Base-by-base conservation (phyloP, 2,797 vertebrate genomes). In the Alcedo quadribrachys region DNA sequence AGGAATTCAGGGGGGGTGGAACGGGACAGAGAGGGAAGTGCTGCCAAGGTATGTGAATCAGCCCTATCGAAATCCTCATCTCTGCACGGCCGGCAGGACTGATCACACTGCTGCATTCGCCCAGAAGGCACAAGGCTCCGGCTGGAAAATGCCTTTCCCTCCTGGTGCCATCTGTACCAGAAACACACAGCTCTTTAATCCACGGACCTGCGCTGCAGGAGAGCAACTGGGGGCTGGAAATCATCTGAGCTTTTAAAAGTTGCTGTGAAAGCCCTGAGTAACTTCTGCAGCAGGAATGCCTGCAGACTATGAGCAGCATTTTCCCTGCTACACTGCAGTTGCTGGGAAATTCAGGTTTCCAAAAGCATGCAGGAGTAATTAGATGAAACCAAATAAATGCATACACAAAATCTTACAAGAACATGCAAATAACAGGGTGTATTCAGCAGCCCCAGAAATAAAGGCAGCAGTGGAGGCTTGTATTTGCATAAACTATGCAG, bases 341-440 rank as follows among this genome's bases (percentile, higher is more conserved):
- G 43, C 84, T 58, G 84, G 61, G 84, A 95, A 95, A 89, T 89
- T 78, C 55, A 71, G 90, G 85, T 96, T 97, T 85, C 92, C 69
- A 87, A 92, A 95, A 91, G 83, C 80, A 88, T 3, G 28, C 63
- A 80, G 53, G 37, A 79, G 57, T 88, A 95, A 95, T 94, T 93
- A 91, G 85, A 82, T 60, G 89, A 84, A 96, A 85, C 81, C 91
- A 94, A 92, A 93, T 87, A 89, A 93, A 94, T 8, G 79, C 50
- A 86, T 78, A 86, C 74, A 90, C 87, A 92, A 86, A 96, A 89
- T 42, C 86, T 91, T 85, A 80, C 69, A 73, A 63, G 83, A 89
- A 91, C 81, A 94, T 89, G 94, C 86, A 97, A 96, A 96, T 94
- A 95, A 95, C 33, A 94, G 89, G 68, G 78, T 65, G 83, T 81